A percentile compares a stretch with the other conserved stretches of the same genome.
Conservation (phyloP, 1,140 invertebrate species). For the Solenopsis invicta region DNA sequence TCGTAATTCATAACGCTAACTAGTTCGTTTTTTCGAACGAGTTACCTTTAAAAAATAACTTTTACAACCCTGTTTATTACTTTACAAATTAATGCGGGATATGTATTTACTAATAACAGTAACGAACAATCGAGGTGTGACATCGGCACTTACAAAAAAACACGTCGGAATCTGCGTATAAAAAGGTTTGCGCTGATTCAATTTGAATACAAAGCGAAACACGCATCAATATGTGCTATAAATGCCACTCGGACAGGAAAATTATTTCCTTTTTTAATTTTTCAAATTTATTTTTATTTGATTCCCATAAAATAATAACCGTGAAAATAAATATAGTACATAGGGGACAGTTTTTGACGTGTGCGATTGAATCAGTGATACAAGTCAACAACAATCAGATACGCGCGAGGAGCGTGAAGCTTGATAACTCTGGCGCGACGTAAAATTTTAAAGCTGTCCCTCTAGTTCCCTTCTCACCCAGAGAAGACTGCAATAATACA, state of each 20-base stretch:
- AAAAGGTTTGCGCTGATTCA: neutral
- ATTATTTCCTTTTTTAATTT: neutral
- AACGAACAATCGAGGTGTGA: neutral
- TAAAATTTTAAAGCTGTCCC: neutral
- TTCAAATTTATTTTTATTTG: neutral
- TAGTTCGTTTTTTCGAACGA: too few relatives aligned
- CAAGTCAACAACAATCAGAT: neutral
- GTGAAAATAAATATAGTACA: neutral
- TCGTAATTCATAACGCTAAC: too few relatives aligned
- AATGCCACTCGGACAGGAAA: neutral
- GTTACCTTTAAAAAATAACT: too few relatives aligned
- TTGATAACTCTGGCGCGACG: neutral
- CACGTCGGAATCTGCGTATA: neutral
- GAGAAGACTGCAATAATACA: neutral
- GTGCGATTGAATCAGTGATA: neutral
- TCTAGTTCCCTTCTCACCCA: neutral
- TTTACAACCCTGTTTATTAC: neutral
- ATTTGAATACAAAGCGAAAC: constrained; percentile 6
- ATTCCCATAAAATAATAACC: neutral
- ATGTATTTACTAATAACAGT: neutral
- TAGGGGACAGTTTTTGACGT: neutral
- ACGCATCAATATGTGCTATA: neutral
- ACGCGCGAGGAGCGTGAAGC: neutral
- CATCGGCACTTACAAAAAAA: neutral
- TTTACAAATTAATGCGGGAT: neutral